phyloP scores from a whole-genome alignment of 1,140 invertebrate genomes.

The Bombus waltoni region DNA sequence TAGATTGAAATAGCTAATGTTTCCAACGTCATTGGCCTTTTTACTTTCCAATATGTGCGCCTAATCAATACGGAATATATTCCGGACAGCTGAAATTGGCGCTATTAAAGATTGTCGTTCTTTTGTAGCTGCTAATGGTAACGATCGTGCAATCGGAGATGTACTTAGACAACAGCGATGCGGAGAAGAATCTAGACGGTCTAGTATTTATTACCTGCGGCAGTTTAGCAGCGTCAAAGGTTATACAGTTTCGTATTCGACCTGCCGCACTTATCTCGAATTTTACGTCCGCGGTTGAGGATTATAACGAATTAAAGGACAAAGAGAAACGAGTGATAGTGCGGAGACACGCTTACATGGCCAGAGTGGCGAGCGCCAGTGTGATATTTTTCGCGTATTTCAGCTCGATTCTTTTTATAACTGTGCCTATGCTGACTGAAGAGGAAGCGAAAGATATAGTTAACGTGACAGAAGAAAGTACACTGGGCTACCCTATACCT shows the following conservation, averaged over 20 bases:
- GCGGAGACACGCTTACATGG: slow-evolving; percentile 9
- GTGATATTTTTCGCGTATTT: too few relatives aligned
- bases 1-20: too few relatives aligned
- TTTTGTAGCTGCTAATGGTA: slow-evolving; percentile 12
- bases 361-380: too few relatives aligned
- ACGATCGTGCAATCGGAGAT: not conserved
- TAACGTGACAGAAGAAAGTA: slow-evolving; percentile 1
- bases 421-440: slow-evolving; percentile 11
- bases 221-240: slow-evolving; percentile 36
- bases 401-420: slow-evolving; percentile 11
- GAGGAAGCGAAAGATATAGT: not conserved
- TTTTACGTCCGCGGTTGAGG: slow-evolving; percentile 33
- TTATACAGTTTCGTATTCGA: slow-evolving; percentile 21
- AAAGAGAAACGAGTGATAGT: slow-evolving; percentile 20
- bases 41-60: too few relatives aligned
- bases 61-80: too few relatives aligned
- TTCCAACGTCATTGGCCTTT: too few relatives aligned
- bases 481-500: slow-evolving; percentile 27
- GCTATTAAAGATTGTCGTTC: not conserved
- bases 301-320: slow-evolving; percentile 30
- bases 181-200: slow-evolving; percentile 25
- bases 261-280: slow-evolving; percentile 13
- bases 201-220: slow-evolving; percentile 28
- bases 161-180: slow-evolving; percentile 22
- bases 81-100: too few relatives aligned